phyloP scores from a whole-genome alignment of 1,140 invertebrate species.

The Trichonephila inaurata region DNA sequence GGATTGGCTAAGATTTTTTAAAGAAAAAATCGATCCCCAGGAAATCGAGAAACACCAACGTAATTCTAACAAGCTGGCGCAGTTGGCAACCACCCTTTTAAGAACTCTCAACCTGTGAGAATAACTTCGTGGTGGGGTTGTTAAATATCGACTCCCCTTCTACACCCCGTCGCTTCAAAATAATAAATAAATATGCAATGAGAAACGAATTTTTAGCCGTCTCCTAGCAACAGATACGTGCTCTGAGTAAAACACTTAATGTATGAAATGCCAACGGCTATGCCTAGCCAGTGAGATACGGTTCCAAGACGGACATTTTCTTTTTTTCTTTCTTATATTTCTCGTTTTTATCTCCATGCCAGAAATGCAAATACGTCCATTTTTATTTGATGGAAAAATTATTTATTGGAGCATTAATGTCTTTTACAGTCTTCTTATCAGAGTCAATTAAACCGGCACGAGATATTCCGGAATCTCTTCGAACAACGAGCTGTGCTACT shows the following conservation, averaged over 20 bases:
- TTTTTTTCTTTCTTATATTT: no score
- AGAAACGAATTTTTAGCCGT: constrained; percentile 56
- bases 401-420: constrained; percentile 44
- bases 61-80: background rate
- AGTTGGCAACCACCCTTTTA: background rate
- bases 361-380: constrained; percentile 25
- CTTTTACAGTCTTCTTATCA: constrained; percentile 46
- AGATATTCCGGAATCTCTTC: background rate
- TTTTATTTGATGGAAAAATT: constrained; percentile 46
- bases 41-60: background rate
- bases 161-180: constrained; percentile 41
- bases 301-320: background rate
- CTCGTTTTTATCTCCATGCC: background rate
- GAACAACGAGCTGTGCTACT: background rate
- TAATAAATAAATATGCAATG: constrained; percentile 66
- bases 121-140: constrained; percentile 28
- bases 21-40: no score
- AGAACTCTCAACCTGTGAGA: constrained; percentile 28
- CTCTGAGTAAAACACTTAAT: constrained; percentile 27
- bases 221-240: constrained; percentile 58
- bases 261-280: background rate
- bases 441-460: constrained; percentile 36
- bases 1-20: no score
- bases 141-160: constrained; percentile 36
- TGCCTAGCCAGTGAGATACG: background rate